A percentile compares a stretch with the other conserved stretches of the same genome.
Evolutionary conservation across 2,113 vertebrate species (phyloP).

Genomic region (Chaetops frenatus): DNA sequence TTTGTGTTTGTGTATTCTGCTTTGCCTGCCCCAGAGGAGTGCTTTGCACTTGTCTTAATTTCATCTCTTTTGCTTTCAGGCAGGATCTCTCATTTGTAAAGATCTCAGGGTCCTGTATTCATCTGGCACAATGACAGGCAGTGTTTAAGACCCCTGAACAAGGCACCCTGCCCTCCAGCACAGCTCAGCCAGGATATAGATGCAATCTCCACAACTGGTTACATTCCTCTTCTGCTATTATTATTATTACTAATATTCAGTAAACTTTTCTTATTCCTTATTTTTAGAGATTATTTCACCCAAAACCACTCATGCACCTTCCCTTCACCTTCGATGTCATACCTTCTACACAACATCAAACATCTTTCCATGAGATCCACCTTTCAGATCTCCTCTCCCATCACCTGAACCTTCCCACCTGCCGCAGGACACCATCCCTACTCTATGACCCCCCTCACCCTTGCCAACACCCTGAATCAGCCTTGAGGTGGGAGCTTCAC

Average conservation of each 20-base stretch:
- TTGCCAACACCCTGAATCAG: background rate
- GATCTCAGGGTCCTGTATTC: background rate
- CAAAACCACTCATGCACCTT: accelerated
- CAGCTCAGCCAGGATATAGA: background rate
- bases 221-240: background rate
- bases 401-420: background rate
- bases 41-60: slow-evolving; percentile 48
- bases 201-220: background rate
- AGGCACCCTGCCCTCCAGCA: background rate
- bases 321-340: accelerated
- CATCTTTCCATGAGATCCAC: background rate
- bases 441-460: accelerated
- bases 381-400: background rate
- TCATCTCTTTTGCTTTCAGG: slow-evolving; percentile 35
- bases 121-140: background rate
- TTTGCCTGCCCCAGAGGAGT: background rate
- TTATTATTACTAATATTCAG: background rate
- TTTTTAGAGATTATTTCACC: background rate
- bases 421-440: accelerated
- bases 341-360: background rate
- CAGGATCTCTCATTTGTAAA: slow-evolving; percentile 15
- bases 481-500: background rate
- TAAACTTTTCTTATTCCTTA: background rate
- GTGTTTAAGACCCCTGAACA: background rate
- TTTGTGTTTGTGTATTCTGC: slow-evolving; percentile 20